A percentile compares a stretch with the other conserved stretches of the same genome.
Evolutionary conservation across 2,888 invertebrate genomes (phyloP).

Genomic region (Drosophila borealis): DNA sequence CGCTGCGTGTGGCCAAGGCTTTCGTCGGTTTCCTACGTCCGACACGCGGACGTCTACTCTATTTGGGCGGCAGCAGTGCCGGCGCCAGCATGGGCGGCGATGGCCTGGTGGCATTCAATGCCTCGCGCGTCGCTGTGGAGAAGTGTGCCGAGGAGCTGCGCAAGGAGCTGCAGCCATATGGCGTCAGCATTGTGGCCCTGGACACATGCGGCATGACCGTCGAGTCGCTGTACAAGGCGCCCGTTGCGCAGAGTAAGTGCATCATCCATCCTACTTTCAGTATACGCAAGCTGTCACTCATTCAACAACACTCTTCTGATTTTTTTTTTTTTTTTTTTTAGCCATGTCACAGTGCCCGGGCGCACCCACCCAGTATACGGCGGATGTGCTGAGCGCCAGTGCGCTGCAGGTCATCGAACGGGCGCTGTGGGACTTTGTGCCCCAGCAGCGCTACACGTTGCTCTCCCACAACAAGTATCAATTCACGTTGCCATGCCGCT

Average conservation of each 20-base stretch:
- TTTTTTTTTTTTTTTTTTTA: constrained; percentile 16
- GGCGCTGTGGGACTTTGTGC: constrained; percentile 87
- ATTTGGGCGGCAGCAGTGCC: constrained; percentile 86
- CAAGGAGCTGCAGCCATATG: constrained; percentile 88
- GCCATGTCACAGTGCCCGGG: constrained; percentile 85
- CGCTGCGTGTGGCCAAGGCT: constrained; percentile 90
- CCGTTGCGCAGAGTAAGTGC: constrained; percentile 86
- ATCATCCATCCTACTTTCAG: too few species aligned
- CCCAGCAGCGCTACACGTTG: constrained; percentile 85
- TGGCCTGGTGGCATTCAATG: constrained; percentile 87
- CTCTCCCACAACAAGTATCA: constrained; percentile 83
- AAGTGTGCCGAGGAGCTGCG: constrained; percentile 91
- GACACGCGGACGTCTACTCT: constrained; percentile 89
- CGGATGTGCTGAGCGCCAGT: constrained; percentile 87
- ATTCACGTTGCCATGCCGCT: constrained; percentile 85
- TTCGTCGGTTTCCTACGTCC: constrained; percentile 90
- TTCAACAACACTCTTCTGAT: not conserved
- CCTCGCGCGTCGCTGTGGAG: constrained; percentile 91
- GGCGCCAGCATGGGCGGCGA: constrained; percentile 80
- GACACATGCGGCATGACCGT: constrained; percentile 90
- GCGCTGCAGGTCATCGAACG: constrained; percentile 88
- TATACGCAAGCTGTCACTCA: too few species aligned
- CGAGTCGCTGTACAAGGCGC: constrained; percentile 88
- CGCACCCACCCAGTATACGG: constrained; percentile 88
- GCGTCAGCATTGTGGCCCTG: constrained; percentile 90